A percentile compares a stretch with the other conserved stretches of the same genome.
Evolutionary conservation across 2,888 invertebrate species (phyloP).

Genomic region (Catonia carolina): DNA sequence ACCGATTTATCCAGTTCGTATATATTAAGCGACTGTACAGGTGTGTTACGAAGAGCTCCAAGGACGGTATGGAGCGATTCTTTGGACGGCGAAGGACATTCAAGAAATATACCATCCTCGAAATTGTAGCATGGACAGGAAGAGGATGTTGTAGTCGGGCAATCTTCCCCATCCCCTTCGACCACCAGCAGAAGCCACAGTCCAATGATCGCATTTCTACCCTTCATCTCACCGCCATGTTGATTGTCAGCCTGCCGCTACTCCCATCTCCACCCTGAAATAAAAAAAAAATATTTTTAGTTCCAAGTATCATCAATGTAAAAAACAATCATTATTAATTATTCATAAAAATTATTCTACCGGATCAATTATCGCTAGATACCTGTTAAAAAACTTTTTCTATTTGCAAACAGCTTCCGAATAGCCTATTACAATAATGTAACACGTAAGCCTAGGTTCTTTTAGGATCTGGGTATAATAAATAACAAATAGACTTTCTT

Average conservation of each 20-base stretch:
- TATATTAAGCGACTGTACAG: conserved; percentile 75
- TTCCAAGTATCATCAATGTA: too few species aligned
- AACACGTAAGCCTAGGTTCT: too few species aligned
- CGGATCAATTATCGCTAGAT: too few species aligned
- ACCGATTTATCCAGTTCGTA: conserved; percentile 81
- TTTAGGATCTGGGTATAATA: too few species aligned
- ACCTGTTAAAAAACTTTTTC: too few species aligned
- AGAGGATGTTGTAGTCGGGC: conserved; percentile 19
- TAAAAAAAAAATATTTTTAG: too few species aligned
- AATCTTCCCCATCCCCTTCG: conserved; percentile 30
- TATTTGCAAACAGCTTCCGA: too few species aligned
- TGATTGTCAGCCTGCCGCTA: conserved; percentile 38
- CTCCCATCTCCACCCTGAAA: conserved; percentile 22
- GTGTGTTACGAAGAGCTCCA: conserved; percentile 41
- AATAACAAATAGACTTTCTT: too few species aligned
- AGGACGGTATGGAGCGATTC: conserved; percentile 66
- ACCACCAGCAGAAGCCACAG: conserved; percentile 22
- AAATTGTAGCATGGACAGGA: conserved; percentile 89
- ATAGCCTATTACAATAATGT: too few species aligned
- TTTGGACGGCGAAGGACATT: conserved; percentile 78
- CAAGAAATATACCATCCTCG: conserved; percentile 83
- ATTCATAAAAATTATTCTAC: too few species aligned
- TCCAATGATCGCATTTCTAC: conserved; percentile 2
- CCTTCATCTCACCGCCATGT: conserved; percentile 32
- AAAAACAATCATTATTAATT: too few species aligned